phyloP scores from a whole-genome alignment of 2,888 invertebrate species.

The Orthosia gracilis region DNA sequence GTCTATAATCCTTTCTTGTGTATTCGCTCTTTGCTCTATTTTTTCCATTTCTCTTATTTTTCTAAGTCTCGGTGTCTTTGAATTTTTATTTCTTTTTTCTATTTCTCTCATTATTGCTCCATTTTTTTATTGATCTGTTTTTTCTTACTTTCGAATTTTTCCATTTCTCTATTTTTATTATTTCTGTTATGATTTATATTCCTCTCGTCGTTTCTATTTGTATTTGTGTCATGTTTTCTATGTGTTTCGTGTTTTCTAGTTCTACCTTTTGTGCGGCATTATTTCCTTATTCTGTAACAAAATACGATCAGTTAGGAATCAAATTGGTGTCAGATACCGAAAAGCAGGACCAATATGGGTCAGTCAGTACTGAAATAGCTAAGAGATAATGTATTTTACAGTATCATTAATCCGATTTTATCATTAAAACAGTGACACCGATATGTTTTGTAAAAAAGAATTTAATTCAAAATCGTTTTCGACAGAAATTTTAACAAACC shows the following conservation, averaged over 20 bases:
- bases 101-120: constrained; percentile 32
- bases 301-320: background rate
- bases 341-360: background rate
- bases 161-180: constrained; percentile 11
- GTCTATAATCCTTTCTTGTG: background rate
- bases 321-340: background rate
- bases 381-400: background rate
- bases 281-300: constrained; percentile 24
- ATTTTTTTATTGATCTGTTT: constrained; percentile 1
- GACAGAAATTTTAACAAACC: too few relatives aligned
- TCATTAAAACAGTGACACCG: too few relatives aligned
- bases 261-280: background rate
- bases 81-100: constrained; percentile 6
- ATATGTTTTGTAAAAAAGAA: too few relatives aligned
- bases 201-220: constrained; percentile 23
- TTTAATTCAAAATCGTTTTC: too few relatives aligned
- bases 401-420: too few relatives aligned
- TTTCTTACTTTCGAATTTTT: constrained; percentile 15
- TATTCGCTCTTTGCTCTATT: background rate
- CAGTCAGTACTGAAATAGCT: too few relatives aligned
- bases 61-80: constrained; percentile 4
- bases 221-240: background rate
- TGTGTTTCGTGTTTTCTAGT: background rate
- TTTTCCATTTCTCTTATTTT: background rate
- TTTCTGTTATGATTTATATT: constrained; percentile 23